These are phyloP conservation scores for Brachypodius melanocephalos DNA, from an alignment of 2,113 vertebrate species.

Conservation along the genomic window DNA sequence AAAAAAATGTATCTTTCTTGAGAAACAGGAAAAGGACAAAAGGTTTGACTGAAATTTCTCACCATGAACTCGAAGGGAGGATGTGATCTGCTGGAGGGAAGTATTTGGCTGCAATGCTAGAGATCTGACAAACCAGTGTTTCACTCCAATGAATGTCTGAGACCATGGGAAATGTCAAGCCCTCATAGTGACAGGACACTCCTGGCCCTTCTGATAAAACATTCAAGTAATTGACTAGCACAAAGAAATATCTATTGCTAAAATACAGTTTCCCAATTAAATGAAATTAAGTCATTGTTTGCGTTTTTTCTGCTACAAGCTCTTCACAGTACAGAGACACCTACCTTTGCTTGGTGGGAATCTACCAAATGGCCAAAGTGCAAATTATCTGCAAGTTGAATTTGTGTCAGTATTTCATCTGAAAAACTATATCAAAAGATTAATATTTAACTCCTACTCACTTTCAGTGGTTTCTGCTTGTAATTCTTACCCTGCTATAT, in stretches of 20 bases:
- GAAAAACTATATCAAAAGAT: background rate
- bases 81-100: background rate
- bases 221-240: background rate
- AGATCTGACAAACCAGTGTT: background rate
- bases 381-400: background rate
- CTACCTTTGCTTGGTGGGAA: background rate
- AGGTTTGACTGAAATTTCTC: background rate
- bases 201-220: background rate
- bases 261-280: background rate
- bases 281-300: background rate
- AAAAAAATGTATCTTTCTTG: background rate
- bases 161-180: background rate
- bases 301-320: background rate
- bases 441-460: background rate
- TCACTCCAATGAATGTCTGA: background rate
- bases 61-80: background rate
- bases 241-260: background rate
- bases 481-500: background rate
- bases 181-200: background rate
- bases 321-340: background rate
- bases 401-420: background rate
- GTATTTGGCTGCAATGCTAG: background rate
- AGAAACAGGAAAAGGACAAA: background rate
- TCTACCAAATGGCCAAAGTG: background rate
- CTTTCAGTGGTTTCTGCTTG: background rate